A percentile compares a stretch with the other conserved stretches of the same genome.
Evolutionary conservation across 2,888 invertebrate species (phyloP).

Genomic region (Neuroscelio doddi): DNA sequence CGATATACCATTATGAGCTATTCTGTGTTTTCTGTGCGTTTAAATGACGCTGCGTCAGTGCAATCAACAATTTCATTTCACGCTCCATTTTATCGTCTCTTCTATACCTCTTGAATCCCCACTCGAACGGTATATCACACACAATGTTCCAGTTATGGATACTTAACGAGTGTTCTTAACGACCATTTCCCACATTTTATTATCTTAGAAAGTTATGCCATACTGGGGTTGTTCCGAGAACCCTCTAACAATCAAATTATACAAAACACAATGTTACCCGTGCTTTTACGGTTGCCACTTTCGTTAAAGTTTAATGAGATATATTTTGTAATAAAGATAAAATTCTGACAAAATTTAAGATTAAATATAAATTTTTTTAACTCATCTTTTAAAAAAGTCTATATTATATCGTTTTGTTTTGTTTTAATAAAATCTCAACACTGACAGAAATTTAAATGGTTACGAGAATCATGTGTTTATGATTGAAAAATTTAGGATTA

Average conservation of each 20-base stretch:
- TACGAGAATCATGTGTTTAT: too few species aligned
- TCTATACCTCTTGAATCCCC: slow-evolving; percentile 19
- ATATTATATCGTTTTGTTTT: too few species aligned
- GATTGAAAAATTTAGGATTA: too few species aligned
- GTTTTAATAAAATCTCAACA: too few species aligned
- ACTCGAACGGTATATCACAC: background rate
- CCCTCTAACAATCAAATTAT: background rate
- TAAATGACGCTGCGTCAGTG: slow-evolving; percentile 2
- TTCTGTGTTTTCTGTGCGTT: too few species aligned
- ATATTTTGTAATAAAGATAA: too few species aligned
- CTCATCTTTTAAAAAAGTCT: too few species aligned
- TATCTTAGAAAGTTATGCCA: background rate
- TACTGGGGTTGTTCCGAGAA: background rate
- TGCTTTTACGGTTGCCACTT: background rate
- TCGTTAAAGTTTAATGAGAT: too few species aligned
- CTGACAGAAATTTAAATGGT: too few species aligned
- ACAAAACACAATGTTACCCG: background rate
- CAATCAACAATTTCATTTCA: slow-evolving; percentile 28
- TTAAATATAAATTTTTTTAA: too few species aligned
- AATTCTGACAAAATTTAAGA: too few species aligned
- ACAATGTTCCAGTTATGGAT: slow-evolving; percentile 20
- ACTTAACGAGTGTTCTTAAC: slow-evolving; percentile 19
- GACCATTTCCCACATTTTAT: slow-evolving; percentile 11
- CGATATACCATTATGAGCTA: too few species aligned
- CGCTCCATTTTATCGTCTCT: slow-evolving; percentile 25